Conservation (phyloP, 2,113 vertebrate genomes). For the Podiceps cristatus region DNA sequence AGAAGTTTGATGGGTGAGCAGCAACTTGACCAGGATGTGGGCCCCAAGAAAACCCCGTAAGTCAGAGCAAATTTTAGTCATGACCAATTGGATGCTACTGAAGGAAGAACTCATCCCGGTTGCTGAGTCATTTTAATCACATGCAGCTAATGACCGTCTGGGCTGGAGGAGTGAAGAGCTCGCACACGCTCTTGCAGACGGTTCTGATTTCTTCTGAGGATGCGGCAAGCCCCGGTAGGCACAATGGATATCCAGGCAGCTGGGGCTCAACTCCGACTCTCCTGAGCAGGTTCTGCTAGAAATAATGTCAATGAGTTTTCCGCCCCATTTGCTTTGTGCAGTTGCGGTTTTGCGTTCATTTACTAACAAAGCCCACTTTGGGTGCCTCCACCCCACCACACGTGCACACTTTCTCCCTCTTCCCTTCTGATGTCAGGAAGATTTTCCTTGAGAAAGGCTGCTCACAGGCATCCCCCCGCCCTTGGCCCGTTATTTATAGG, state of each 20-base stretch:
- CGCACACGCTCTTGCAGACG: background rate
- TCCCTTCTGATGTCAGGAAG: background rate
- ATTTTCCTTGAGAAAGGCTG: background rate
- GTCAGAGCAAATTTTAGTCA: background rate
- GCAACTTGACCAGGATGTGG: slow-evolving; percentile 22
- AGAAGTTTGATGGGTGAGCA: slow-evolving; percentile 42
- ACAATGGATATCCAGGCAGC: background rate
- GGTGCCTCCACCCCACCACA: background rate
- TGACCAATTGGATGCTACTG: slow-evolving; percentile 36
- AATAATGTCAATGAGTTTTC: background rate
- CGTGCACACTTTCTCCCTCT: background rate
- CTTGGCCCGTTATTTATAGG: slow-evolving; percentile 37
- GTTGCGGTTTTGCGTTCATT: background rate
- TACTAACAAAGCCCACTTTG: background rate
- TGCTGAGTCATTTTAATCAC: slow-evolving; percentile 31
- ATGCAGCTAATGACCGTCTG: background rate
- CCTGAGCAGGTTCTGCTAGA: background rate
- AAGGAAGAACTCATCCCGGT: background rate
- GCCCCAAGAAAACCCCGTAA: background rate
- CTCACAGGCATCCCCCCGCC: background rate
- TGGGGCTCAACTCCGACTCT: background rate
- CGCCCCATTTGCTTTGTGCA: background rate
- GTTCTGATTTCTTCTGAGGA: background rate
- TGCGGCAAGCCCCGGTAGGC: background rate
- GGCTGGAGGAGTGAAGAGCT: background rate